phyloP scores from a whole-genome alignment of 2,113 vertebrate species.

The Picathartes gymnocephalus region DNA sequence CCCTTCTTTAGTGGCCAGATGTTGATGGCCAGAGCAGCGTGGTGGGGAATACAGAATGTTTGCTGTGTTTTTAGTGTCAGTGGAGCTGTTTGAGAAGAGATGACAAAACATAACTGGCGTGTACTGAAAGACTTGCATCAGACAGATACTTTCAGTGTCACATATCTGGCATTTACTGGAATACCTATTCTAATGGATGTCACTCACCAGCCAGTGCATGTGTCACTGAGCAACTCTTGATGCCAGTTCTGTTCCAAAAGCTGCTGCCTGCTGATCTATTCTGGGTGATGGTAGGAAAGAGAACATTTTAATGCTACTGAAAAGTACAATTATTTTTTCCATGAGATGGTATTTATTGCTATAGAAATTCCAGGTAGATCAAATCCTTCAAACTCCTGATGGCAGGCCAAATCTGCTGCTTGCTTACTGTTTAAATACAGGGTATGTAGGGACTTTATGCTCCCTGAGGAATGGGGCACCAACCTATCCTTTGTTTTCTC shows the following conservation, averaged over 20 bases:
- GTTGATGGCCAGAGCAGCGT: not conserved
- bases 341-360: not conserved
- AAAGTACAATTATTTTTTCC: not conserved
- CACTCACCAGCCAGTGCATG: conserved; percentile 31
- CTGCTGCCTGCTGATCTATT: conserved; percentile 19
- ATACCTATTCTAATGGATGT: conserved; percentile 56
- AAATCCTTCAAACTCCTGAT: not conserved
- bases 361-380: not conserved
- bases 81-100: conserved; percentile 24
- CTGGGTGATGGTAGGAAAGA: not conserved
- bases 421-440: not conserved
- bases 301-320: not conserved
- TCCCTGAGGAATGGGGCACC: not conserved
- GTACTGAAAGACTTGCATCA: conserved; percentile 14
- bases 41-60: not conserved
- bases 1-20: not conserved
- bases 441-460: not conserved
- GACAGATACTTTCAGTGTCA: conserved; percentile 38
- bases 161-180: conserved; percentile 42
- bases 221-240: not conserved
- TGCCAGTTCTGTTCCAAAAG: conserved; percentile 1
- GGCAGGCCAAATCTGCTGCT: not conserved
- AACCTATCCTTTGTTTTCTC: not conserved
- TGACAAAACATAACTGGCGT: conserved; percentile 35
- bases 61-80: not conserved